Percentiles rank a stretch among this genome's conserved stretches.
Conservation (phyloP, 2,888 invertebrate genomes). For the Entomobrya multifasciata region DNA sequence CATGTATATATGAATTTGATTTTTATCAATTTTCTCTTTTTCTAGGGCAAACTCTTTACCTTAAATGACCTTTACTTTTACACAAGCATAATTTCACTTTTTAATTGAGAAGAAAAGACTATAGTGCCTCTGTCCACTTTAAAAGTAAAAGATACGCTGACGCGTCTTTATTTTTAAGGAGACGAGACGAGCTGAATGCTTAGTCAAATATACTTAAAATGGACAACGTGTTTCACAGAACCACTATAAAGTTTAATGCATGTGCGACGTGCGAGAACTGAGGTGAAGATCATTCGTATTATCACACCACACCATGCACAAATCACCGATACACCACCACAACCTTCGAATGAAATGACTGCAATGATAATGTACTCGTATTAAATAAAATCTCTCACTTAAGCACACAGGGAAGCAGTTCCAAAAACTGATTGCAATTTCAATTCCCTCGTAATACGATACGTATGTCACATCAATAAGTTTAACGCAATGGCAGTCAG, state of each 20-base stretch:
- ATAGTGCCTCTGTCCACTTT: background rate
- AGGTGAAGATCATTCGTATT: slow-evolving; percentile 1
- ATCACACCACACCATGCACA: slow-evolving; percentile 16
- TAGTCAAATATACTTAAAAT: background rate
- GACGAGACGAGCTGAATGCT: background rate
- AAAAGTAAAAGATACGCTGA: background rate
- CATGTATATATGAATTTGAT: no score
- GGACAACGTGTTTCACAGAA: background rate
- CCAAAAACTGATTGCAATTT: background rate
- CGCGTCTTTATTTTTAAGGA: background rate
- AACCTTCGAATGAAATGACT: slow-evolving; percentile 20
- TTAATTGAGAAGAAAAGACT: background rate
- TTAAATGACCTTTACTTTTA: no score
- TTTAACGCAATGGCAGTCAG: no score
- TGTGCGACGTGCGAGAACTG: background rate
- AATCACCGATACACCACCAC: background rate
- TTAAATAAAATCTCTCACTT: background rate
- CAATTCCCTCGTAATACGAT: background rate
- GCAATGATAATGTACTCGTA: background rate
- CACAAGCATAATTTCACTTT: no score
- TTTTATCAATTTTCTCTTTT: no score
- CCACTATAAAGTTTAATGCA: background rate
- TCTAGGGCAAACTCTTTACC: no score
- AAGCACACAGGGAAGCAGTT: slow-evolving; percentile 15
- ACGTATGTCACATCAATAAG: background rate